These are phyloP conservation scores for Auanema freiburgensis DNA, from an alignment of 2,888 invertebrate species.

Conservation along the genomic window DNA sequence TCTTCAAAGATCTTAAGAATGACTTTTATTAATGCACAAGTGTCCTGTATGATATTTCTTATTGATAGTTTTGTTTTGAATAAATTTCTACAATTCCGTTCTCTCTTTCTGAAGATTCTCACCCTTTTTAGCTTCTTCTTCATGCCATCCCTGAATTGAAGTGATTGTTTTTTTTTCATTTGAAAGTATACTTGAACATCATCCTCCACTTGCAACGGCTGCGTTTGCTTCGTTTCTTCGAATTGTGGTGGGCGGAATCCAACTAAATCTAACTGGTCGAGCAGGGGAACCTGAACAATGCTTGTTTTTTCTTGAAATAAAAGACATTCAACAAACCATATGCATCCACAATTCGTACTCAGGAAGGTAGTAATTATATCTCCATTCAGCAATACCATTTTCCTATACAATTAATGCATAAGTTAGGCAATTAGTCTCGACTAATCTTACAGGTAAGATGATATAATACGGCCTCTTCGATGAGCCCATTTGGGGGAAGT, in stretches of 20 bases:
- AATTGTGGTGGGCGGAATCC: constrained; percentile 15
- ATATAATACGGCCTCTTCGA: constrained; percentile 18
- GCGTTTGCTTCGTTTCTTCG: constrained; percentile 9
- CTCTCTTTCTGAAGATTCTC: no score
- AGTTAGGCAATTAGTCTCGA: background rate
- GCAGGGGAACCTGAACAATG: constrained; percentile 11
- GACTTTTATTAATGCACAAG: no score
- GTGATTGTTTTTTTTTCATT: no score
- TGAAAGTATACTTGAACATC: constrained; percentile 9
- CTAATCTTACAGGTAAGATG: constrained; percentile 2
- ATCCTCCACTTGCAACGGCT: constrained; percentile 16
- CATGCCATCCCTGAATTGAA: no score
- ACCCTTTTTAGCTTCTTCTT: no score
- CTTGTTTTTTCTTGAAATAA: background rate
- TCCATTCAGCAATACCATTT: constrained; percentile 18
- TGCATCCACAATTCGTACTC: constrained; percentile 15
- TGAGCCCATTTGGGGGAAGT: constrained; percentile 14
- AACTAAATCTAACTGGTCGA: constrained; percentile 17
- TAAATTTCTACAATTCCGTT: no score
- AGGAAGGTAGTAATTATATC: constrained; percentile 8
- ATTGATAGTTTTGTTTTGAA: no score
- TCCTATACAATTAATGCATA: background rate
- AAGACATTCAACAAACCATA: constrained; percentile 4
- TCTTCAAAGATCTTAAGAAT: no score
- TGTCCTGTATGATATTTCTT: no score